Conservation (phyloP, 1,140 invertebrate genomes). For the Campoletis sonorensis region DNA sequence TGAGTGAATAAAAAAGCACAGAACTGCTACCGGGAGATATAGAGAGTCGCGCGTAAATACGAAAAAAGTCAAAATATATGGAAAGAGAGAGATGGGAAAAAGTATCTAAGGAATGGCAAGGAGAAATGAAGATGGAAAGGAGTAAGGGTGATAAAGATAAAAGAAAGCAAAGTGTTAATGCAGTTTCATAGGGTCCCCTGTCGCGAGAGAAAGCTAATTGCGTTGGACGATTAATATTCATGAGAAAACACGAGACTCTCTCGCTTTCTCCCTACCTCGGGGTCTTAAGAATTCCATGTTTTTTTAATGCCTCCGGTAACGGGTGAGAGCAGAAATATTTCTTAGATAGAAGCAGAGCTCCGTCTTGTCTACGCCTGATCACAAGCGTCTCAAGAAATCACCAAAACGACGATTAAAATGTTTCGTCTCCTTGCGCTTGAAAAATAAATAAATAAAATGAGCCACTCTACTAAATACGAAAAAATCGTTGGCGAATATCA, state of each 20-base stretch:
- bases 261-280: not conserved
- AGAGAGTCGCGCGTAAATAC: constrained; percentile 21
- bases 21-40: not conserved
- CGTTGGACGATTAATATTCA: constrained; percentile 53
- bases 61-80: not conserved
- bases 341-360: not conserved
- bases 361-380: not conserved
- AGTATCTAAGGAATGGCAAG: not conserved
- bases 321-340: constrained; percentile 5
- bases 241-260: constrained; percentile 46
- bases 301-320: constrained; percentile 46
- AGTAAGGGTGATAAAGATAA: constrained; percentile 30
- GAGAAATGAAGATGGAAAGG: constrained; percentile 9
- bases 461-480: too few species aligned
- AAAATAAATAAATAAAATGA: too few species aligned
- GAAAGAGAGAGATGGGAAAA: not conserved
- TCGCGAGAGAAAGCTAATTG: constrained; percentile 49
- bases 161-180: constrained; percentile 50
- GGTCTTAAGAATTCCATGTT: constrained; percentile 55
- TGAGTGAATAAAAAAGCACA: not conserved
- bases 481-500: too few species aligned
- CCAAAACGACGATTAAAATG: too few species aligned
- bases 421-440: too few species aligned
- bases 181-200: constrained; percentile 42
- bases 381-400: not conserved